These are phyloP conservation scores for Chaetodon auriga DNA, from an alignment of 2,113 vertebrate species.

Conservation along the genomic window DNA sequence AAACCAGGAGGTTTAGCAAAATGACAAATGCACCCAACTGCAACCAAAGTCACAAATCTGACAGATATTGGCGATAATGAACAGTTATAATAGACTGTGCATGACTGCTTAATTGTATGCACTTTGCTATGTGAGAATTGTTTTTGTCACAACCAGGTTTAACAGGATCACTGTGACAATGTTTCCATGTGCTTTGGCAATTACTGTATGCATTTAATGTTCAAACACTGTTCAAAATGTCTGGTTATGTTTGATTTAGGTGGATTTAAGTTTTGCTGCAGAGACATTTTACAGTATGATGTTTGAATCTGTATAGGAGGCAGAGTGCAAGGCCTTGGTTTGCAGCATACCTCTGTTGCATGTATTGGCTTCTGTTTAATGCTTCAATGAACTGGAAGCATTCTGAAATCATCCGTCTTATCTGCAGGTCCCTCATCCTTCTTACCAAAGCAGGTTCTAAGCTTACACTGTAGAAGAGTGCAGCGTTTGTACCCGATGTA, in stretches of 20 bases:
- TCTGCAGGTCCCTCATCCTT: slow-evolving; percentile 2
- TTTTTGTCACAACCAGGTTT: neutral
- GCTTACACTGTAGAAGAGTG: slow-evolving; percentile 32
- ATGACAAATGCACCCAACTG: neutral
- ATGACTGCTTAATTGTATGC: no score
- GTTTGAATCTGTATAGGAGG: slow-evolving; percentile 16
- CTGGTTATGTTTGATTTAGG: slow-evolving; percentile 10
- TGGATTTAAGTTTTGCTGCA: neutral
- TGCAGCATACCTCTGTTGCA: slow-evolving; percentile 23
- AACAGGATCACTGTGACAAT: neutral
- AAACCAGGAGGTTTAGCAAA: neutral
- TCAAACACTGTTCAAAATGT: slow-evolving; percentile 10
- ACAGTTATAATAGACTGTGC: neutral
- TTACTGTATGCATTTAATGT: neutral
- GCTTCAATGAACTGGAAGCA: slow-evolving; percentile 24
- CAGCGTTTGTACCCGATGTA: slow-evolving; percentile 46
- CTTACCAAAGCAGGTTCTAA: slow-evolving; percentile 15
- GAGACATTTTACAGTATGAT: slow-evolving; percentile 8
- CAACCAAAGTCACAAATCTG: neutral
- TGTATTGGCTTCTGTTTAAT: slow-evolving; percentile 18
- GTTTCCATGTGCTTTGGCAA: neutral
- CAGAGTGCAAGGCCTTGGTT: slow-evolving; percentile 45
- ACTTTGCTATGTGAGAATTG: neutral
- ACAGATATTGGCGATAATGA: neutral
- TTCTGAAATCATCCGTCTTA: slow-evolving; percentile 34